Percentiles rank a stretch among this genome's conserved stretches.
Evolutionary conservation across 2,888 invertebrate genomes (phyloP).

Genomic region (Tenthredo mesomela): DNA sequence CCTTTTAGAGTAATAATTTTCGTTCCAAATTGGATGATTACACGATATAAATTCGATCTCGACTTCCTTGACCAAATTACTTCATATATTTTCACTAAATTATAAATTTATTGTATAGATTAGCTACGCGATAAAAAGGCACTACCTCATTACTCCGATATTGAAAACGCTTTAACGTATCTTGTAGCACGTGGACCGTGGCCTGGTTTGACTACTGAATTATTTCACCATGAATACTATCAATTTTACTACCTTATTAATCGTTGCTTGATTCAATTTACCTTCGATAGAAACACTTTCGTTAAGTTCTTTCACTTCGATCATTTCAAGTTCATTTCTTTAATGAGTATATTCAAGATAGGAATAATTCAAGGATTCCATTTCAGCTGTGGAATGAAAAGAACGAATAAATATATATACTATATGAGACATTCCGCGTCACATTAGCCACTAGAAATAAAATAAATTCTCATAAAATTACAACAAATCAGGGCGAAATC

Average conservation of each 20-base stretch:
- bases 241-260: conserved; percentile 27
- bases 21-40: conserved; percentile 3
- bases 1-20: conserved; percentile 9
- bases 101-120: not conserved
- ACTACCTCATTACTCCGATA: not conserved
- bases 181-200: conserved; percentile 10
- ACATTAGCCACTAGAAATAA: no score
- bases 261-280: conserved; percentile 8
- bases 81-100: not conserved
- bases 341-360: not conserved
- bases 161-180: not conserved
- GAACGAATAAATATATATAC: no score
- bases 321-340: not conserved
- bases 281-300: conserved; percentile 20
- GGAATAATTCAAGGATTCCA: not conserved
- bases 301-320: not conserved
- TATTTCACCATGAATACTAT: conserved; percentile 27
- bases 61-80: conserved; percentile 50
- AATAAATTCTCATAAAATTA: no score
- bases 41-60: not conserved
- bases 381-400: not conserved
- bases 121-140: not conserved
- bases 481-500: no score
- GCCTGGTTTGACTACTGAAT: conserved; percentile 33
- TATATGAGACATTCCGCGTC: no score